These are phyloP conservation scores for Lamellibrachia columna DNA, from an alignment of 2,888 invertebrate genomes.

Conservation along the genomic window DNA sequence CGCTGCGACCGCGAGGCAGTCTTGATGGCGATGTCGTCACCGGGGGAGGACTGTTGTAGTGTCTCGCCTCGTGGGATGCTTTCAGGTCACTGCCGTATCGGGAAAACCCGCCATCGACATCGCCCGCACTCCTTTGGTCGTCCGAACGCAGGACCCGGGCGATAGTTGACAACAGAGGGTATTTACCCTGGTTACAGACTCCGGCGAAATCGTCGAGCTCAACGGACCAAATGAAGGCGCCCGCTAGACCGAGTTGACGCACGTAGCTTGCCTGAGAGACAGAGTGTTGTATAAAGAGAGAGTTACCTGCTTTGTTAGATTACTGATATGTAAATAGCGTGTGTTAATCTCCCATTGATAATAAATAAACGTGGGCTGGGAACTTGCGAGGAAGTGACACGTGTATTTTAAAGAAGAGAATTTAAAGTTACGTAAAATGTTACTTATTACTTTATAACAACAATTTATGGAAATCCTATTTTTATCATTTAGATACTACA, in stretches of 20 bases:
- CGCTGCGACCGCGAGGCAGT: neutral
- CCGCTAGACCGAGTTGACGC: constrained; percentile 70
- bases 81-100: neutral
- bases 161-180: constrained; percentile 87
- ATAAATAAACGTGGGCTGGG: neutral
- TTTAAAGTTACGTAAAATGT: neutral
- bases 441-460: neutral
- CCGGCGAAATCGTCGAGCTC: constrained; percentile 95
- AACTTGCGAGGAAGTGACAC: neutral
- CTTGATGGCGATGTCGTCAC: neutral
- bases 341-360: neutral
- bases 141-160: constrained; percentile 69
- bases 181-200: constrained; percentile 86
- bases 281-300: neutral
- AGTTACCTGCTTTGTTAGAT: neutral
- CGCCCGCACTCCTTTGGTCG: neutral
- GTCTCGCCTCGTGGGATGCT: neutral
- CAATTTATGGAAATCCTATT: no score
- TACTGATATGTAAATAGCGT: neutral
- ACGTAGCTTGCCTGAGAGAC: constrained; percentile 46
- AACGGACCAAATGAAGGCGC: constrained; percentile 96
- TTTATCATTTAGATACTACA: no score
- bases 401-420: neutral
- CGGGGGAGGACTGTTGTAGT: neutral
- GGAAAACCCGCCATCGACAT: neutral